Conservation (phyloP, 2,113 vertebrate species). For the Tachysurus vachellii region DNA sequence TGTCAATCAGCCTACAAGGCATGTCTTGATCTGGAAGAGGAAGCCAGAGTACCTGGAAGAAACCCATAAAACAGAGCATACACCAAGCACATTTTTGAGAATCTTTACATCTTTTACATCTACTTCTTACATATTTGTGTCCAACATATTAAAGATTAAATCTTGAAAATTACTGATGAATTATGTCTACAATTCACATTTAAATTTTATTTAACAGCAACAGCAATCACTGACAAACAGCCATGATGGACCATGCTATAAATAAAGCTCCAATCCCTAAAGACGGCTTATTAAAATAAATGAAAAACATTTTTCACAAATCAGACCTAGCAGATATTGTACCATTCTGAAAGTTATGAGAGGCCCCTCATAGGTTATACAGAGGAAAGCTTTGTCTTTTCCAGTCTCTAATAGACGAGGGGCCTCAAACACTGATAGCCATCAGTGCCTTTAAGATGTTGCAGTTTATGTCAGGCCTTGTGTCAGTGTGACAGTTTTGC, state of each 20-base stretch:
- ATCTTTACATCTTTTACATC: no score
- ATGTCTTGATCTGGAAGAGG: no score
- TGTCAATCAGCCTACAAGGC: background rate
- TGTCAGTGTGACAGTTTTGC: constrained; percentile 36
- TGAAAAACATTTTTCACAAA: background rate
- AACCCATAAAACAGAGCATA: no score
- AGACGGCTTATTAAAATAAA: background rate
- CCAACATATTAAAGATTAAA: background rate
- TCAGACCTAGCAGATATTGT: background rate
- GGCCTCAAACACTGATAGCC: constrained; percentile 44
- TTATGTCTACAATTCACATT: background rate
- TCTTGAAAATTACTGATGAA: background rate
- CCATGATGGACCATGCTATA: background rate
- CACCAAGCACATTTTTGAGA: no score
- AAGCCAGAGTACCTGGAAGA: no score
- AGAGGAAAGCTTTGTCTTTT: constrained; percentile 16
- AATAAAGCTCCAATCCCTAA: background rate
- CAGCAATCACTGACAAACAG: background rate
- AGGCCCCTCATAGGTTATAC: constrained; percentile 34
- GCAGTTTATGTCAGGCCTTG: constrained; percentile 38
- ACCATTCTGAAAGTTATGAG: background rate
- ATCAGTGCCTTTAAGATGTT: constrained; percentile 24
- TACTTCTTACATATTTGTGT: no score
- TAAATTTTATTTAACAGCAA: background rate
- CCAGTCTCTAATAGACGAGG: constrained; percentile 25